phyloP scores from a whole-genome alignment of 2,113 vertebrate species.

The Corythoichthys intestinalis region DNA sequence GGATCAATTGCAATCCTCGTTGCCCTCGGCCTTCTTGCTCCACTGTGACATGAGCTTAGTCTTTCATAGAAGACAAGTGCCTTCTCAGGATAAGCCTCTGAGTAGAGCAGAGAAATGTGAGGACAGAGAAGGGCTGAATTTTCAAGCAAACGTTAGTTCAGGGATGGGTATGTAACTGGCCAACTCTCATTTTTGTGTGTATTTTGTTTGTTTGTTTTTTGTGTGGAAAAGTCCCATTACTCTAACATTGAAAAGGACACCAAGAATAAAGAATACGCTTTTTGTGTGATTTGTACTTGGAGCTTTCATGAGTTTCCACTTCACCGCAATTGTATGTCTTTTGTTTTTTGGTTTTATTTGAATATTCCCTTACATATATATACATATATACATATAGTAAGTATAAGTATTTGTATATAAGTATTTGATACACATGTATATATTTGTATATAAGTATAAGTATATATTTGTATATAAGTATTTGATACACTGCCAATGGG shows the following conservation, averaged over 20 bases:
- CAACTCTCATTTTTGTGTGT: background rate
- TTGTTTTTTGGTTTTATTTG: background rate
- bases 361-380: too few relatives aligned
- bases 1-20: slow-evolving; percentile 9
- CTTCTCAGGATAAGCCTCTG: background rate
- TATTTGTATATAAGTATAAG: too few relatives aligned
- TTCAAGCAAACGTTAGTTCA: background rate
- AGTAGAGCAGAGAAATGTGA: background rate
- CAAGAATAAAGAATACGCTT: background rate
- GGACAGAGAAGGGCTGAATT: background rate
- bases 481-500: too few relatives aligned
- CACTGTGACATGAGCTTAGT: slow-evolving; percentile 6
- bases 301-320: background rate
- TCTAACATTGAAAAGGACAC: background rate
- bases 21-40: slow-evolving; percentile 5
- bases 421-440: too few relatives aligned
- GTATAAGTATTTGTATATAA: too few relatives aligned
- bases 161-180: background rate
- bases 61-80: slow-evolving; percentile 5
- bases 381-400: background rate
- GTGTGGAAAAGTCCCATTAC: background rate
- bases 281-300: background rate
- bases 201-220: background rate
- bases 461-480: too few relatives aligned
- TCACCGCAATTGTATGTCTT: too few relatives aligned